A percentile compares a stretch with the other conserved stretches of the same genome.
Conservation (phyloP, 2,113 vertebrate genomes). For the Oriolus oriolus region DNA sequence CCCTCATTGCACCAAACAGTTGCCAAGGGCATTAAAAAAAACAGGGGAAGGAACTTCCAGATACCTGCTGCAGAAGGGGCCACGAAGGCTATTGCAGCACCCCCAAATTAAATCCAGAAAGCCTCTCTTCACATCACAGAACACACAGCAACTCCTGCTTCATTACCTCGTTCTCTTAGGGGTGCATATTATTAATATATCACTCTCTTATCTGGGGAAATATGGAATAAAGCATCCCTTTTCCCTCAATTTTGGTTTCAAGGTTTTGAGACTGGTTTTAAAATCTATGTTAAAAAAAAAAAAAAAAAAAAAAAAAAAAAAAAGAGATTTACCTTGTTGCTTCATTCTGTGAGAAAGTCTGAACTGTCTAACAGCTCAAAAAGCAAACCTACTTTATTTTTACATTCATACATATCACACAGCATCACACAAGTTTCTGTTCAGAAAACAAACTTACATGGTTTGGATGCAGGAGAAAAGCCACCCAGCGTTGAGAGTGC, state of each 20-base stretch:
- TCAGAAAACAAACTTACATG: slow-evolving; percentile 72
- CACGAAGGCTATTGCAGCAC: accelerated
- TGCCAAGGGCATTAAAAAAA: neutral
- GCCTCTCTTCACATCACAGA: neutral
- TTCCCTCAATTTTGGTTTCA: neutral
- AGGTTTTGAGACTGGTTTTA: neutral
- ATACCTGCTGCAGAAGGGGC: neutral
- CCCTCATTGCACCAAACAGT: neutral
- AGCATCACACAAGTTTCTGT: neutral
- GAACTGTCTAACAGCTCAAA: neutral
- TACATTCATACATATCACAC: neutral
- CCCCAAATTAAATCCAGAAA: neutral
- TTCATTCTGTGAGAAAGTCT: neutral
- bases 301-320: too few relatives aligned
- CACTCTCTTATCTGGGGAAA: neutral
- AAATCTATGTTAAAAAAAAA: neutral
- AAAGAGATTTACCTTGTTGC: neutral
- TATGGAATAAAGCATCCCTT: neutral
- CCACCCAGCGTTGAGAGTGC: slow-evolving; percentile 89
- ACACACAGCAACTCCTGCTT: neutral
- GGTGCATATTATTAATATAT: accelerated
- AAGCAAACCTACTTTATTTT: neutral
- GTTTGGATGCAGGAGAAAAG: slow-evolving; percentile 96
- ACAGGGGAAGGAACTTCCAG: neutral
- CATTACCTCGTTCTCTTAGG: neutral